phyloP scores from a whole-genome alignment of 2,797 vertebrate species.

The Amblyopsis hoosieri region DNA sequence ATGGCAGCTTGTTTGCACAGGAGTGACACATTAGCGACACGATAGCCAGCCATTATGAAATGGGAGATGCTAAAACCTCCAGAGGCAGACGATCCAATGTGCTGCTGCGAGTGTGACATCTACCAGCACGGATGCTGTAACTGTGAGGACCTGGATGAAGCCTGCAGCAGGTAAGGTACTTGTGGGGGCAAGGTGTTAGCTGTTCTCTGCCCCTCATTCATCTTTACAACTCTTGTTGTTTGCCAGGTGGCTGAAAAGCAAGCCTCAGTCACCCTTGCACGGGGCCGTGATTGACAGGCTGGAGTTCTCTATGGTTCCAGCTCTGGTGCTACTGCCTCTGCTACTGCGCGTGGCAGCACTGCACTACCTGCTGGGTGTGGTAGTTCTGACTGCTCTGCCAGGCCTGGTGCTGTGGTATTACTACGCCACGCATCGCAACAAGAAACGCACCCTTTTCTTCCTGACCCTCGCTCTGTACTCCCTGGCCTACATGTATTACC shows the following conservation, averaged over 20 bases:
- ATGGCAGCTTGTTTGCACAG: conserved; percentile 16
- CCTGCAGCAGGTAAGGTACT: conserved; percentile 80
- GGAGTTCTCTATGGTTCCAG: conserved; percentile 86
- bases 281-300: conserved; percentile 78
- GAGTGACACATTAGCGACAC: conserved; percentile 5
- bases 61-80: conserved; percentile 78
- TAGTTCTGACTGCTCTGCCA: conserved; percentile 82
- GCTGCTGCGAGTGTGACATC: conserved; percentile 90
- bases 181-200: conserved; percentile 2
- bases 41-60: conserved; percentile 65
- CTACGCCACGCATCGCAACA: conserved; percentile 88
- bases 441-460: conserved; percentile 89
- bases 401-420: conserved; percentile 89
- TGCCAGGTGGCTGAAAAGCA: conserved; percentile 84
- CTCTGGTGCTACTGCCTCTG: conserved; percentile 84
- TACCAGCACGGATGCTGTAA: conserved; percentile 86
- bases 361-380: conserved; percentile 83
- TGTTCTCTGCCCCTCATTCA: background rate
- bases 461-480: conserved; percentile 89
- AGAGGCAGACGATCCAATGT: conserved; percentile 84
- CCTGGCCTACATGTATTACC: conserved; percentile 91
- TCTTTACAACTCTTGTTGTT: background rate
- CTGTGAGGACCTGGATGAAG: conserved; percentile 87
- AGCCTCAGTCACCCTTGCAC: conserved; percentile 70
- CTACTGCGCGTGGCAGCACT: conserved; percentile 85